Evolutionary conservation across 92 coral and sea anemone species (phyloP).

Genomic region (Chrysogorgia sp.): DNA sequence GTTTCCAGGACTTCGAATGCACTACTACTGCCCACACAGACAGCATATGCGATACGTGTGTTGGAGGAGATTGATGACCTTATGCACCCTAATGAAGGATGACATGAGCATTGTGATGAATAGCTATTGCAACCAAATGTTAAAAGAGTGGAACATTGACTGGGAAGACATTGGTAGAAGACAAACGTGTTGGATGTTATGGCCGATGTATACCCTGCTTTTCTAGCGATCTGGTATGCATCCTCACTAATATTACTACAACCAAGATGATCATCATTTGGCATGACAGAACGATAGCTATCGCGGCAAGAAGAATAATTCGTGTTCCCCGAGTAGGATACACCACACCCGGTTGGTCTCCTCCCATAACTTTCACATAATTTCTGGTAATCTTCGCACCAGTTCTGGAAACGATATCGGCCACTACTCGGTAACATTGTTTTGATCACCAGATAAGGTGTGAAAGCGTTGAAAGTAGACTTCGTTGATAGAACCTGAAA

Average conservation of each 20-base stretch:
- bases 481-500: not conserved
- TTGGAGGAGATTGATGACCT: not conserved
- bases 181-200: constrained; percentile 50
- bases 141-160: constrained; percentile 32
- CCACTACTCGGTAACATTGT: constrained; percentile 13
- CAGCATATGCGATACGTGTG: constrained; percentile 5
- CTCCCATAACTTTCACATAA: constrained; percentile 41
- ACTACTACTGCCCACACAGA: not conserved
- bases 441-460: not conserved
- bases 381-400: constrained; percentile 22
- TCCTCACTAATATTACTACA: constrained; percentile 41
- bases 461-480: not conserved
- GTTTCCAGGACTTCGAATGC: constrained; percentile 27
- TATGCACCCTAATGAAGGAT: constrained; percentile 12
- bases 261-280: constrained; percentile 52
- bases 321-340: constrained; percentile 14
- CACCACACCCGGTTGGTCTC: constrained; percentile 62
- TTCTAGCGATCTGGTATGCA: constrained; percentile 37
- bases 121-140: constrained; percentile 12
- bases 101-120: not conserved
- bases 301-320: constrained; percentile 49
- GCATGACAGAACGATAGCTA: constrained; percentile 54
- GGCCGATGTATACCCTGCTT: constrained; percentile 51
- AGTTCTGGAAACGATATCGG: not conserved
- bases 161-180: constrained; percentile 47